Evolutionary conservation across 1,140 invertebrate genomes (phyloP).

Genomic region (Andricus grossulariae): DNA sequence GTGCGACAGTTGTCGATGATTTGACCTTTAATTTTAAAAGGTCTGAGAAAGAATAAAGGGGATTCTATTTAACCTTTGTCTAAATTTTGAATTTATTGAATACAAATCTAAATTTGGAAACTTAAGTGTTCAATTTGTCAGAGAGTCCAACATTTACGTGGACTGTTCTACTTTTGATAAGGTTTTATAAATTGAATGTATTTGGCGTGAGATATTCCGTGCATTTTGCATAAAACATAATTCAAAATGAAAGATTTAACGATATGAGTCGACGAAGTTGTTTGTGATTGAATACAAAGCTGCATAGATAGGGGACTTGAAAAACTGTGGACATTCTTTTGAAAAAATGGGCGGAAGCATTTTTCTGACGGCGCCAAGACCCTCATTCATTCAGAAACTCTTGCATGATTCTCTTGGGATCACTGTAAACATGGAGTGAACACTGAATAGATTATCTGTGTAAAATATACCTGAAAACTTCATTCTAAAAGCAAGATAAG

Average conservation of each 20-base stretch:
- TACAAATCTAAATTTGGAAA: no score
- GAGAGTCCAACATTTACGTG: no score
- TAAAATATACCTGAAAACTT: neutral
- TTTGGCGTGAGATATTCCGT: constrained; percentile 10
- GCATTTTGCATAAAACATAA: constrained; percentile 18
- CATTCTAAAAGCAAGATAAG: no score
- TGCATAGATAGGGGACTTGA: constrained; percentile 33
- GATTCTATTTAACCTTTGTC: no score
- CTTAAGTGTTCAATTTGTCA: no score
- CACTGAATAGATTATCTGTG: neutral
- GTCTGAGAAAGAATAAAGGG: no score
- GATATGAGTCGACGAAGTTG: constrained; percentile 24
- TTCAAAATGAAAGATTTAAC: neutral
- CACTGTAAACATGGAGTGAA: neutral
- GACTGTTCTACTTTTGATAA: no score
- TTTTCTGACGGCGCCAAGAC: constrained; percentile 36
- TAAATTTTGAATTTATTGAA: no score
- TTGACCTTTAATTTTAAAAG: no score
- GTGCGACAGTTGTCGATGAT: no score
- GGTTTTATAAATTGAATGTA: no score
- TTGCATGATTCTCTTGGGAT: neutral
- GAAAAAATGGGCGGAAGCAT: constrained; percentile 42
- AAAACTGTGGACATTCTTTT: constrained; percentile 39
- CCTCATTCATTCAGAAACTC: constrained; percentile 27
- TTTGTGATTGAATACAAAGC: constrained; percentile 12